These are phyloP conservation scores for Tauraco hartlaubi DNA, from an alignment of 2,797 vertebrate species.

Conservation along the genomic window DNA sequence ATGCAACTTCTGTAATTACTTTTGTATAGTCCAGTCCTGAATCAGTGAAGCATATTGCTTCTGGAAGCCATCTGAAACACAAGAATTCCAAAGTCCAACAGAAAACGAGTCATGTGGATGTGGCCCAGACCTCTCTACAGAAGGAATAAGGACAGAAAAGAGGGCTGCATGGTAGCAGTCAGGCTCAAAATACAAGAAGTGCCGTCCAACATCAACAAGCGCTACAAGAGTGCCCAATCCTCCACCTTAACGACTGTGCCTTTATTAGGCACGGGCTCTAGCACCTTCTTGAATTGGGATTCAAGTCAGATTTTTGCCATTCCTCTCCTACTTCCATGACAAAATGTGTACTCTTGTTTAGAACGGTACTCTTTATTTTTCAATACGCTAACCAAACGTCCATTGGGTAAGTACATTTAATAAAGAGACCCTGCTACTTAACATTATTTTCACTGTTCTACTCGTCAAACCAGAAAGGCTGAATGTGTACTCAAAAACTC, in stretches of 20 bases:
- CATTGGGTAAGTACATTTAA: neutral
- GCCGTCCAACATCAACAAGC: neutral
- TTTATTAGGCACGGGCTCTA: neutral
- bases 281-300: neutral
- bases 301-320: neutral
- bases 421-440: neutral
- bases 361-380: neutral
- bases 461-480: neutral
- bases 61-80: neutral
- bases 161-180: neutral
- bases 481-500: neutral
- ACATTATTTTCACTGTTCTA: neutral
- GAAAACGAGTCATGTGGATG: rapidly evolving
- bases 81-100: neutral
- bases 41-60: neutral
- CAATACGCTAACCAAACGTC: neutral
- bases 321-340: neutral
- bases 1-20: neutral
- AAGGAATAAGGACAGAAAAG: neutral
- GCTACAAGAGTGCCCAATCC: neutral
- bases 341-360: neutral
- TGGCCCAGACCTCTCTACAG: neutral
- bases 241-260: neutral
- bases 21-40: neutral
- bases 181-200: neutral